Base-by-base conservation (phyloP, 2,113 vertebrate genomes). In the Planiliza haematocheilus region DNA sequence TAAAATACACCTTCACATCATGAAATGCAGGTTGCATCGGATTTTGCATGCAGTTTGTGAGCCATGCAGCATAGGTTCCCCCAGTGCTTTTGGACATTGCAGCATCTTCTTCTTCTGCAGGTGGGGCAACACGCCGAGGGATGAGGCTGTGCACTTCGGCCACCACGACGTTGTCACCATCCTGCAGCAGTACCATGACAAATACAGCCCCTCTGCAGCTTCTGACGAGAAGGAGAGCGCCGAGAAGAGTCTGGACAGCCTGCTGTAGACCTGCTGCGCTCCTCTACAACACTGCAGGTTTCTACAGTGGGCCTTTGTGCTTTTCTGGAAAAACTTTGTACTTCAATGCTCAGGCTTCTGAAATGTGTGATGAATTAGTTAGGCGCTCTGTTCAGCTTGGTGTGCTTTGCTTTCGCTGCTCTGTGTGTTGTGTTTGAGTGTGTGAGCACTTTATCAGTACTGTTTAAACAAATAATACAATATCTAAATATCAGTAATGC, bases 111-210 rank as follows among this genome's bases (percentile, higher is more conserved):
- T 2, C 21, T 3, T 58, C 17, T 1, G 1, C 57, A 99, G 97
- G 70, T 99, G 98, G 98, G 98, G 97, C 16, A 99, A 98, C 86
- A 97, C 96, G 0, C 97, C 98, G 0, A 94, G 96, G 92, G 97
- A 98, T 0, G 98, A 99, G 87, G 98, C 97, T 0, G 91, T 95
- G 83, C 96, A 97, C 67, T 99, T 99, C 2, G 97, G 97, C 79
- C 97, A 99, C 87, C 96, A 97, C 0, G 96, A 99, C 1, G 95
- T 99, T 0, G 95, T 97, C 67, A 94, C 94, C 75, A 94, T 98
- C 57, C 95, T 99, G 72, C 95, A 97, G 81, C 93, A 96, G 1
- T 93, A 96, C 90, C 91, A 94, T n/a, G 94, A 93, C 58, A 95
- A 96, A 18, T 96, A 96, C 89, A 95, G 90, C 0, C 94, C 95